phyloP scores from a whole-genome alignment of 2,888 invertebrate genomes.

The Tenthredo amoena region DNA sequence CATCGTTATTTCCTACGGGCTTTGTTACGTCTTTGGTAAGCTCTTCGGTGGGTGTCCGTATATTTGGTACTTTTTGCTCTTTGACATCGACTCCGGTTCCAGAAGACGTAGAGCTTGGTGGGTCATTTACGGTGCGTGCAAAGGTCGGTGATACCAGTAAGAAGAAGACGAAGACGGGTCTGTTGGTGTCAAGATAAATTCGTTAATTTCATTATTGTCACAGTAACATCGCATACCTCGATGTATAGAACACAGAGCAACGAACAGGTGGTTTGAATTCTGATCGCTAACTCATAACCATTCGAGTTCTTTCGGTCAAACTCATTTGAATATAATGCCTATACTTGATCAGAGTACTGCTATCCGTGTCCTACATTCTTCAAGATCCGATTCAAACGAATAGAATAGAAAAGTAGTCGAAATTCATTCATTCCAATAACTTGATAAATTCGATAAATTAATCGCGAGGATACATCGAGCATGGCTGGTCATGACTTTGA shows the following conservation, averaged over 20 bases:
- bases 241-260: background rate
- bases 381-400: background rate
- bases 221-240: background rate
- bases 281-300: background rate
- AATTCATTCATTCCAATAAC: background rate
- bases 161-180: constrained; percentile 34
- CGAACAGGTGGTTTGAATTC: background rate
- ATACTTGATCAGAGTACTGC: constrained; percentile 28
- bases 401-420: background rate
- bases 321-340: constrained; percentile 24
- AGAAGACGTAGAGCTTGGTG: constrained; percentile 17
- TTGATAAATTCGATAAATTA: background rate
- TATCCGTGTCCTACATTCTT: constrained; percentile 13
- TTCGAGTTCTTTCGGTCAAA: background rate
- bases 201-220: background rate
- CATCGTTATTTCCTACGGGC: background rate
- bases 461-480: background rate
- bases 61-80: constrained; percentile 17
- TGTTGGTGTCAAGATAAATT: background rate
- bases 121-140: constrained; percentile 38
- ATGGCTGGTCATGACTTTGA: constrained; percentile 39
- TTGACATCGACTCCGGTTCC: background rate
- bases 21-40: constrained; percentile 3
- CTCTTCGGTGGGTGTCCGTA: constrained; percentile 11
- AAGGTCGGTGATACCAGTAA: constrained; percentile 49